These are phyloP conservation scores for Gonatopus flavifemur DNA, from an alignment of 1,140 invertebrate genomes.

Conservation along the genomic window DNA sequence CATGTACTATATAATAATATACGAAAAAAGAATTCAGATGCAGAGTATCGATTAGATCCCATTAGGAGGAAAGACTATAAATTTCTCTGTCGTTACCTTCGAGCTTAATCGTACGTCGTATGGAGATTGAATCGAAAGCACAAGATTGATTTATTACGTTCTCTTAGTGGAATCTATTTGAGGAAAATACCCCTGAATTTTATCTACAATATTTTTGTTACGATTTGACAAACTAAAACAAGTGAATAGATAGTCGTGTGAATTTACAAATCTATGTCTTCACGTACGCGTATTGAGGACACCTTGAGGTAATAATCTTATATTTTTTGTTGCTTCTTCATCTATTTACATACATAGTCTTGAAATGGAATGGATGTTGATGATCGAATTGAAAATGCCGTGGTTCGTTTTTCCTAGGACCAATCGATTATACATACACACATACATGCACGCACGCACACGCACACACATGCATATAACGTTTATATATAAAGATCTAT, in stretches of 20 bases:
- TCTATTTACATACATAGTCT: conserved; percentile 11
- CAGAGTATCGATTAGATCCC: too few relatives aligned
- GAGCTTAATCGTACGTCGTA: too few relatives aligned
- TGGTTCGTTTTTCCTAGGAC: too few relatives aligned
- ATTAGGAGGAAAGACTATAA: too few relatives aligned
- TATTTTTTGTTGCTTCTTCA: conserved; percentile 9
- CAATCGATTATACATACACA: too few relatives aligned
- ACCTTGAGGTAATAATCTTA: conserved; percentile 2
- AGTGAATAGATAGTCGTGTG: background rate
- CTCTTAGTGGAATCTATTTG: conserved; percentile 7
- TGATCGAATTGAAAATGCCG: conserved; percentile 21
- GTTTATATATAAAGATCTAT: conserved; percentile 23
- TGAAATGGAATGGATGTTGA: conserved; percentile 9
- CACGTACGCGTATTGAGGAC: conserved; percentile 10
- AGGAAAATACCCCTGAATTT: conserved; percentile 15
- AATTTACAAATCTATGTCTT: conserved; percentile 9
- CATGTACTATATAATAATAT: too few relatives aligned
- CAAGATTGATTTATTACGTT: too few relatives aligned
- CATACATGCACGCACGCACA: too few relatives aligned
- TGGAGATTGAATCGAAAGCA: too few relatives aligned
- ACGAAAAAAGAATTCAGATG: too few relatives aligned
- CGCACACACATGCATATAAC: too few relatives aligned
- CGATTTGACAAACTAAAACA: background rate
- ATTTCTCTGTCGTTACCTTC: too few relatives aligned
- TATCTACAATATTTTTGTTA: conserved; percentile 17